Conservation (phyloP, 1,140 invertebrate species). For the Lerema accius region DNA sequence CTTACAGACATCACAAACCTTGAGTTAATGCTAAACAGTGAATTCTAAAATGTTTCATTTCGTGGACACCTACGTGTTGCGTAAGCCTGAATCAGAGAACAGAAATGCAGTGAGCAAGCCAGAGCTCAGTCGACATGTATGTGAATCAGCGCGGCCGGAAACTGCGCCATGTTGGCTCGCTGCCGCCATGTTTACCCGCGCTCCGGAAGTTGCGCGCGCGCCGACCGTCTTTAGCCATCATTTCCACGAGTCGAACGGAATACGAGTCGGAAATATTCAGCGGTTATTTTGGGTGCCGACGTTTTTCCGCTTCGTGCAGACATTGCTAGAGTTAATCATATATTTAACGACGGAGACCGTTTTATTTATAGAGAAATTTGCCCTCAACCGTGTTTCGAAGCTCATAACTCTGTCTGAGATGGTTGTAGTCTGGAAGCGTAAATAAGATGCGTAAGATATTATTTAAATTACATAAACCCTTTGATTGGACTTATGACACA, state of each 20-base stretch:
- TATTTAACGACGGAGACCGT: conserved; percentile 60
- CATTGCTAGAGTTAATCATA: conserved; percentile 72
- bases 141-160: conserved; percentile 80
- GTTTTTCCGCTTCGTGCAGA: conserved; percentile 77
- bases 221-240: conserved; percentile 74
- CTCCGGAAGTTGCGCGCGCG: conserved; percentile 80
- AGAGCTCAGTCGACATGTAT: conserved; percentile 64
- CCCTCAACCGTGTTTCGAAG: conserved; percentile 65
- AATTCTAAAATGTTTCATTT: conserved; percentile 56
- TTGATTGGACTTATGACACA: neutral
- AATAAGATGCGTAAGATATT: conserved; percentile 33
- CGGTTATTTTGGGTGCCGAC: conserved; percentile 71
- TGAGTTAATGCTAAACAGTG: conserved; percentile 60
- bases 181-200: conserved; percentile 78
- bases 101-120: conserved; percentile 78
- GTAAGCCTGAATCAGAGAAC: conserved; percentile 75
- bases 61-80: conserved; percentile 70
- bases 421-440: conserved; percentile 44
- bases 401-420: conserved; percentile 60
- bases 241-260: conserved; percentile 67
- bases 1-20: conserved; percentile 43
- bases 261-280: conserved; percentile 76
- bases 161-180: conserved; percentile 77
- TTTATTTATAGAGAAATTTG: conserved; percentile 75
- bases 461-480: conserved; percentile 21